Percentiles rank a stretch among this genome's conserved stretches.
Conservation (phyloP, 2,888 invertebrate species). For the Invenusta paracnida region DNA sequence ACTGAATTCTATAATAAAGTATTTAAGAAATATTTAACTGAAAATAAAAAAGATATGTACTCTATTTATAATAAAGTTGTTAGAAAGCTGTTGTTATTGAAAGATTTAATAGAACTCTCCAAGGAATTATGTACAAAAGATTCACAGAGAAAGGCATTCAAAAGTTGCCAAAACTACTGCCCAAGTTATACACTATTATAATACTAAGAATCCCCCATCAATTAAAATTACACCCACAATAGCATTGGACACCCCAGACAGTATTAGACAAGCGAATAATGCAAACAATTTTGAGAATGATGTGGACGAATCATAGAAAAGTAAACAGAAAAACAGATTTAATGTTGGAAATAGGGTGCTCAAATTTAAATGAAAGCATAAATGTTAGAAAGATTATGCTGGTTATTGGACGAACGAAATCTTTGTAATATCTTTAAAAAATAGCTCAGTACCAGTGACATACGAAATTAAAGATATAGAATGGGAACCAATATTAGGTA, state of each 20-base stretch:
- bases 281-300: not conserved
- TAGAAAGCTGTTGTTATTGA: not conserved
- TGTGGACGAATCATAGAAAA: not conserved
- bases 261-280: not conserved
- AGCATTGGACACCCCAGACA: not conserved
- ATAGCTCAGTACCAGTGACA: not conserved
- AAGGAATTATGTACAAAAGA: not conserved
- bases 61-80: not conserved
- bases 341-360: not conserved
- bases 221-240: not conserved
- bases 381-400: not conserved
- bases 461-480: not conserved
- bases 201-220: not conserved
- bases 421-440: not conserved
- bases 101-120: not conserved
- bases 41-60: not conserved
- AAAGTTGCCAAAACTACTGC: not conserved
- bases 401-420: slow-evolving; percentile 31
- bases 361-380: slow-evolving; percentile 9
- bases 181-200: not conserved
- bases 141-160: not conserved
- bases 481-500: not conserved
- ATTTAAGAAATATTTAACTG: not conserved
- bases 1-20: slow-evolving; percentile 10
- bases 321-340: slow-evolving; percentile 17